A percentile compares a stretch with the other conserved stretches of the same genome.
phyloP scores from a whole-genome alignment of 2,113 vertebrate genomes.

The Ciconia boyciana region DNA sequence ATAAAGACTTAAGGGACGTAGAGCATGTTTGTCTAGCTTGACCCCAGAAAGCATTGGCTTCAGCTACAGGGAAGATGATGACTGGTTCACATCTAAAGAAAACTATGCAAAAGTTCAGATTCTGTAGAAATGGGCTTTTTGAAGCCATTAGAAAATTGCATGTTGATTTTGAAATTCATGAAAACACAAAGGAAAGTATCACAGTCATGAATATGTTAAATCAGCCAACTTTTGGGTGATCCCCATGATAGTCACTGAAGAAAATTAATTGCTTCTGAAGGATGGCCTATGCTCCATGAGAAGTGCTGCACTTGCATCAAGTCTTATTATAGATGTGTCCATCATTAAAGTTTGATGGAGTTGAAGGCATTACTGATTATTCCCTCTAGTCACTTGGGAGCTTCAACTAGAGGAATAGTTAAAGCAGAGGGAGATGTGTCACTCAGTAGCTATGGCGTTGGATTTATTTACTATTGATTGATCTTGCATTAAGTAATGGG shows the following conservation, averaged over 20 bases:
- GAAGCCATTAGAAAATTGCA: not conserved
- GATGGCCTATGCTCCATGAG: not conserved
- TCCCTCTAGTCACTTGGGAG: not conserved
- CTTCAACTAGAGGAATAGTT: not conserved
- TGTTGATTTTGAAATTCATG: not conserved
- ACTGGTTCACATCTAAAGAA: not conserved
- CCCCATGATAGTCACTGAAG: not conserved
- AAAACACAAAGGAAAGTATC: not conserved
- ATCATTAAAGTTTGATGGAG: not conserved
- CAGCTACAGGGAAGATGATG: not conserved
- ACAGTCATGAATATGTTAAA: not conserved
- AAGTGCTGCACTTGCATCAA: not conserved
- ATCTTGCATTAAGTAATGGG: not conserved
- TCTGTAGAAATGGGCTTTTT: not conserved
- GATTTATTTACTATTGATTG: not conserved
- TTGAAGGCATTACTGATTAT: not conserved
- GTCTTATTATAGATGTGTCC: not conserved
- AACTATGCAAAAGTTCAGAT: not conserved
- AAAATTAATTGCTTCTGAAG: conserved; percentile 34
- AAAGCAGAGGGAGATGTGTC: not conserved
- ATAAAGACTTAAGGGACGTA: not conserved
- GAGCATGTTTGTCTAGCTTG: not conserved
- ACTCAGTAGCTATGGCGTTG: not conserved
- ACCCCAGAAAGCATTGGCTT: not conserved
- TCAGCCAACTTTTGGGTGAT: not conserved